phyloP scores from a whole-genome alignment of 1,140 invertebrate species.

The Hesperophylax magnus region DNA sequence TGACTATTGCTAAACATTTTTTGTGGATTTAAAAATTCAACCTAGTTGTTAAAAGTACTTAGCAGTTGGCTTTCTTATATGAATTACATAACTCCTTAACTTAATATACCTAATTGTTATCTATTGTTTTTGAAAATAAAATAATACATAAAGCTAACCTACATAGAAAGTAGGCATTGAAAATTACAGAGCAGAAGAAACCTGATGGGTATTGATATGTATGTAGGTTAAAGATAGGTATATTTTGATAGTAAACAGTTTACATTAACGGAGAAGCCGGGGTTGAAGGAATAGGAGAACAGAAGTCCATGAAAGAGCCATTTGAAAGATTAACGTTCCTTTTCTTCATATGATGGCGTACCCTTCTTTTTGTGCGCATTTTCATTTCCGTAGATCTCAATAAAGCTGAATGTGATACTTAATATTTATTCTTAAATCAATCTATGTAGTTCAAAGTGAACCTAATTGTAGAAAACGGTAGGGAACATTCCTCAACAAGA shows the following conservation, averaged over 20 bases:
- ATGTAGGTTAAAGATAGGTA: constrained; percentile 53
- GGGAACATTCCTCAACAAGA: constrained; percentile 14
- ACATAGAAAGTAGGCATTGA: constrained; percentile 7
- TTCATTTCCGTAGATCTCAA: constrained; percentile 43
- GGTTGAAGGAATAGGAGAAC: background rate
- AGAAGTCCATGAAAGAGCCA: constrained; percentile 34
- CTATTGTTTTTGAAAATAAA: constrained; percentile 2
- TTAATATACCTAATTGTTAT: background rate
- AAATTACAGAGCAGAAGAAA: constrained; percentile 34
- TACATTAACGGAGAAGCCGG: constrained; percentile 33
- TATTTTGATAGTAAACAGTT: constrained; percentile 56
- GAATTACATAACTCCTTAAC: background rate
- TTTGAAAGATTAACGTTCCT: constrained; percentile 41
- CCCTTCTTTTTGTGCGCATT: constrained; percentile 57
- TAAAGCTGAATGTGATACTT: constrained; percentile 52
- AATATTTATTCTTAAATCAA: constrained; percentile 42
- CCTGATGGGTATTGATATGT: constrained; percentile 49
- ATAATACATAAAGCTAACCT: background rate
- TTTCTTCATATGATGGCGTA: constrained; percentile 45
- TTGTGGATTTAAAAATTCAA: constrained; percentile 7
- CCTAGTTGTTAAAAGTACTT: constrained; percentile 21
- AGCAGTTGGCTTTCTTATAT: constrained; percentile 16
- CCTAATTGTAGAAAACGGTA: background rate
- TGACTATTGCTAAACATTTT: constrained; percentile 14
- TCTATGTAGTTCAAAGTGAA: constrained; percentile 42